Base-by-base conservation (phyloP, 2,888 invertebrate genomes). In the Drosophila formosana region DNA sequence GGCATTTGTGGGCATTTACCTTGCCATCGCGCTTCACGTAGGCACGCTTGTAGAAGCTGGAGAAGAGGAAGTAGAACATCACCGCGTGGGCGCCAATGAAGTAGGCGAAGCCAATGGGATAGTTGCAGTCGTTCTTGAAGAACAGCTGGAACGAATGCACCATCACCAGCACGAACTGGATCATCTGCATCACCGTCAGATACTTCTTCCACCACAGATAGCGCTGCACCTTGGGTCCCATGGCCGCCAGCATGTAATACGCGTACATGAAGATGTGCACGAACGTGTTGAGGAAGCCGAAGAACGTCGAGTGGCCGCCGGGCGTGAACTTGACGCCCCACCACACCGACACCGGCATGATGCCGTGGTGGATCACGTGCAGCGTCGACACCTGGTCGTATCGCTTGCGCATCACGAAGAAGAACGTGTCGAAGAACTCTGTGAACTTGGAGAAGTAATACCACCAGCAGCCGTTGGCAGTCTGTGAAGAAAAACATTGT, bases 161-260 rank as follows among this genome's bases (percentile, higher is more conserved):
- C 94, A 98, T 96, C 39, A 98, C 97, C 68, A 96, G 91, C 50
- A 98, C 94, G 90, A 98, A 98, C 93, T 98, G 98, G 25, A 97
- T 95, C 96, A 98, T 98, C 93, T 98, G 98, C 82, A 98, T 93
- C 7, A 95, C 94, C 8, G 98, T 98, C 90, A 98, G 94, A 92
- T 98, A 98, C 90, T 96, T 97, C 94, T 98, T 98, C 98, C 98
- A 98, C 98, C 98, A 98, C 60, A 98, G 94, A 92, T 96, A 98
- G 88, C 96, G 96, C 92, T 97, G 97, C 71, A 97, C 94, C 68
- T 94, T 94, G 0, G 98, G 98, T 25, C 98, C 98, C 77, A 98
- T 93, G 0, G 98, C 98, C 1, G 98, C 96, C 83, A 98, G 92
- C 91, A 98, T 93, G 88, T 98, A 98, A 92, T 98, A 98, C 0